These are phyloP conservation scores for Helicoverpa armigera DNA, from an alignment of 1,140 invertebrate species.

Conservation along the genomic window DNA sequence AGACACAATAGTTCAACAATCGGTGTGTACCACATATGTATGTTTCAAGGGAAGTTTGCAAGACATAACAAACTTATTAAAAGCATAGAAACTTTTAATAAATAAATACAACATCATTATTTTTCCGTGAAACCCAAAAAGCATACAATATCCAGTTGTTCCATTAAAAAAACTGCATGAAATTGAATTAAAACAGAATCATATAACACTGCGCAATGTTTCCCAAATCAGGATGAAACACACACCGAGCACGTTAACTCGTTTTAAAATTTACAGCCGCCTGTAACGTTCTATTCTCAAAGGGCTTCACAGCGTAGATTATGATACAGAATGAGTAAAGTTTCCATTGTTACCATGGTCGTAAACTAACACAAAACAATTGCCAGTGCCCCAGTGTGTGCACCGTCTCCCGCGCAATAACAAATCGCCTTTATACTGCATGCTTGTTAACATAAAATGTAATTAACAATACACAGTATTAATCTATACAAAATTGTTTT, in stretches of 20 bases:
- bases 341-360: conserved; percentile 53
- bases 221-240: not conserved
- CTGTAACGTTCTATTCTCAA: conserved; percentile 25
- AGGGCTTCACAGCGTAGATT: conserved; percentile 44
- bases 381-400: conserved; percentile 46
- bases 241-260: not conserved
- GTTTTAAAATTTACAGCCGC: conserved; percentile 17
- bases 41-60: too few species aligned
- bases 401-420: conserved; percentile 30
- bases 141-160: too few species aligned
- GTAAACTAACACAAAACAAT: conserved; percentile 57
- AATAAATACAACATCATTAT: too few species aligned
- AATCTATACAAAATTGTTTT: conserved; percentile 17
- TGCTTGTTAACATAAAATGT: conserved; percentile 37
- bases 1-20: too few species aligned
- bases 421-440: conserved; percentile 49
- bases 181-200: not conserved
- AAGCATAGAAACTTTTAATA: too few species aligned
- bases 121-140: too few species aligned
- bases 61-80: too few species aligned
- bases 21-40: too few species aligned
- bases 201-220: not conserved
- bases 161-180: too few species aligned
- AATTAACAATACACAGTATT: conserved; percentile 23
- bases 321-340: conserved; percentile 55